phyloP scores from a whole-genome alignment of 2,113 vertebrate genomes.

The Bothrops jararaca region DNA sequence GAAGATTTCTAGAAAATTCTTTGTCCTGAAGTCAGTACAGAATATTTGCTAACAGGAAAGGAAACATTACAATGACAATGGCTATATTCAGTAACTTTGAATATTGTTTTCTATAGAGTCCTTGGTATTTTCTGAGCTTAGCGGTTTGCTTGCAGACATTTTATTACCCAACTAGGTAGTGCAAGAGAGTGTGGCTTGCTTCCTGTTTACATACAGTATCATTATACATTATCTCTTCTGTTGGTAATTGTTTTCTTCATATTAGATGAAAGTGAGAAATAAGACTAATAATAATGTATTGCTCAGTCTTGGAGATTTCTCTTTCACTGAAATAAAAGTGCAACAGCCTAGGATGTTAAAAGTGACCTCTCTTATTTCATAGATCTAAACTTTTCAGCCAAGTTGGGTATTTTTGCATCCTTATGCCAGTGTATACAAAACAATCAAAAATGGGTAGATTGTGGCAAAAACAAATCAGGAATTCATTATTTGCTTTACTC shows the following conservation, averaged over 20 bases:
- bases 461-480: neutral
- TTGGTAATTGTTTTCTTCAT: neutral
- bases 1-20: neutral
- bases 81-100: neutral
- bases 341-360: neutral
- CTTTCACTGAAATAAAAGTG: neutral
- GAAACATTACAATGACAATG: neutral
- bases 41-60: neutral
- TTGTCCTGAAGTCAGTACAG: neutral
- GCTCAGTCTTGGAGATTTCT: neutral
- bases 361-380: neutral
- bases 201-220: no score
- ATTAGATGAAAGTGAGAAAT: neutral
- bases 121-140: no score
- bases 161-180: no score
- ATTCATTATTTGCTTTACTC: neutral
- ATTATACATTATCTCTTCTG: neutral
- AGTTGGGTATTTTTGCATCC: neutral
- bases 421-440: neutral
- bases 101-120: neutral
- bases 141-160: no score
- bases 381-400: neutral
- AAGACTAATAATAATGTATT: neutral
- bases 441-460: neutral
- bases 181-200: no score